Evolutionary conservation across 2,888 invertebrate genomes (phyloP), one percentile per base, ranked within the genome.

Genomic region (Coleophora deauratella): DNA sequence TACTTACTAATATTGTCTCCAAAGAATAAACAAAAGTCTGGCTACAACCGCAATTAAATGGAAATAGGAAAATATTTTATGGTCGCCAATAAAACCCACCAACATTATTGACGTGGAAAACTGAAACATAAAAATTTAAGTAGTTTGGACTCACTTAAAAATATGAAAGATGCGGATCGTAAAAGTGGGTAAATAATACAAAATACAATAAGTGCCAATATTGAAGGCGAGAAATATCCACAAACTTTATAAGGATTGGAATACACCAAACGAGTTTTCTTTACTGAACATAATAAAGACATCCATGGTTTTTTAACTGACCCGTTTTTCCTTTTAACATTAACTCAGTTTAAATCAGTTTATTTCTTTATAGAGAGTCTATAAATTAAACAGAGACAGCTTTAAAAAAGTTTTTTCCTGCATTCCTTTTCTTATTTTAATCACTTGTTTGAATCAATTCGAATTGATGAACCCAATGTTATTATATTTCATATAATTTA

Each of bases 141-240:
- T 79, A 77, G 77, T 81, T 78, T 68, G 75, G 76, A 80, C 75
- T 75, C 69, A 69, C 73, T 80, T 72, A 75, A 81, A 81, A 84
- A 79, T 82, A 82, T 78, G 74, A 72, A 67, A 57, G 72, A 74
- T 69, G 67, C 66, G 52, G 64, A 50, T 80, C 80, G 75, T 84
- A 84, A 84, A 80, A 72, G 73, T 71, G 68, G 75, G 81, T 81
- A 82, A 82, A 82, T 82, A 84, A 80, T 82, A 84, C 84, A 82
- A 82, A 82, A 85, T 82, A 85, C 82, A 81, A 81, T 85, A 84
- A 82, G 80, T 81, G 77, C 68, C 72, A 67, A 76, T 82, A 82
- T 80, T 73, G 73, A 58, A 66, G 73, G 67, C 62, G 62, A 59
- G 63, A 61, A 61, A 57, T 63, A 61, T 60, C 59, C 62, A 58